Base-by-base conservation (phyloP, 2,888 invertebrate genomes). In the Axea sp. region DNA sequence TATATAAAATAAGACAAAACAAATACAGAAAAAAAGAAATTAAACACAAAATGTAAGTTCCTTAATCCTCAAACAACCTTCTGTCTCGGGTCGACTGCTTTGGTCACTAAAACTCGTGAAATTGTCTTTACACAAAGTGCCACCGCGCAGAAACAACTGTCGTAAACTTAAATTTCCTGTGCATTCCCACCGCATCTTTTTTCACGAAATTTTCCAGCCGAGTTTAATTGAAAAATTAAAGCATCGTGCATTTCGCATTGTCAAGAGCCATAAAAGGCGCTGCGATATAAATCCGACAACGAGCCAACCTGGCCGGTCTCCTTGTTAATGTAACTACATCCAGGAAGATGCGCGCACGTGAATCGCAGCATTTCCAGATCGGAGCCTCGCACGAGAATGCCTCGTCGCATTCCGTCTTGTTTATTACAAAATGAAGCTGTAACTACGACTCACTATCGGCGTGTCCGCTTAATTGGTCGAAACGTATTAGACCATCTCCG, bases 151-250 rank as follows among this genome's bases (percentile, higher is more conserved):
- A n/a, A n/a, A n/a, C n/a, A n/a, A n/a, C n/a, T n/a, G n/a, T n/a
- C n/a, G n/a, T n/a, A n/a, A n/a, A n/a, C n/a, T n/a, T n/a, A n/a
- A n/a, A n/a, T n/a, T n/a, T n/a, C n/a, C n/a, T n/a, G n/a, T n/a
- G n/a, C n/a, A n/a, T n/a, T n/a, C n/a, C n/a, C n/a, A n/a, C n/a
- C n/a, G n/a, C n/a, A n/a, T n/a, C n/a, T n/a, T n/a, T n/a, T n/a
- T n/a, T n/a, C n/a, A n/a, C n/a, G n/a, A n/a, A n/a, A n/a, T n/a
- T n/a, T n/a, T n/a, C n/a, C n/a, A n/a, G n/a, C n/a, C n/a, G n/a
- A n/a, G n/a, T n/a, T n/a, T 55, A 53, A 67, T 67, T 67, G 55
- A 55, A 67, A 67, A 64, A 53, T 64, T 51, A 53, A 64, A 64
- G 26, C 47, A 15, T 26, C 43, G 14, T 12, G 7, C 19, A 41